Evolutionary conservation across 2,797 vertebrate species (phyloP).

Genomic region (Leptodactylus fallax): DNA sequence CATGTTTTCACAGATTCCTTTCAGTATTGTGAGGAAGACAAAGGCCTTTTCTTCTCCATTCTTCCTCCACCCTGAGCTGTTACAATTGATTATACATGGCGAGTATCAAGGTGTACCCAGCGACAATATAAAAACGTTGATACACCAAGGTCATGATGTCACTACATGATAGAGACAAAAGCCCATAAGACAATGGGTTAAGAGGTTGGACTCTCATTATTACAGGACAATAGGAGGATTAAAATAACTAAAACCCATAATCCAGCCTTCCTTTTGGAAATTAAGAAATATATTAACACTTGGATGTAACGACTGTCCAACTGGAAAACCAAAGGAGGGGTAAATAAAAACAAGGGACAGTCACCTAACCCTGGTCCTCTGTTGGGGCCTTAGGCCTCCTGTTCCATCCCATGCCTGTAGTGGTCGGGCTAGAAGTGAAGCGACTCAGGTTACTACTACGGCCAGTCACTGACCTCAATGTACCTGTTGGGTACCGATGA

Average conservation of each 20-base stretch:
- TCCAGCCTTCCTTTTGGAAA: no score
- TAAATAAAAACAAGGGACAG: no score
- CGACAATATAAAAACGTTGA: not conserved
- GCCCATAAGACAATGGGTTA: not conserved
- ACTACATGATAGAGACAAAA: not conserved
- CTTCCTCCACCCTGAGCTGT: constrained; percentile 14
- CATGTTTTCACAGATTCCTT: not conserved
- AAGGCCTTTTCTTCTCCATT: not conserved
- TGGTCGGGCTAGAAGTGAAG: no score
- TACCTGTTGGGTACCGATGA: no score
- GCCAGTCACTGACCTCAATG: no score
- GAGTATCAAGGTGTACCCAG: not conserved
- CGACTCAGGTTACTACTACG: no score
- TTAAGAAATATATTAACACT: no score
- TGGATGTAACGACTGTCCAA: no score
- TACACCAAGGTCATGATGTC: not conserved
- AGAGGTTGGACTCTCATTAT: not conserved
- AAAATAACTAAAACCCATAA: not conserved
- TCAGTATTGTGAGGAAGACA: not conserved
- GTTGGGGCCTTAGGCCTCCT: no score
- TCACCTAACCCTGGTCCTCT: no score
- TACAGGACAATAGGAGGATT: not conserved
- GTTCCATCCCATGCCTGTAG: no score
- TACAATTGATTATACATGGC: constrained; percentile 19
- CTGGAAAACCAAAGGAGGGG: no score